Evolutionary conservation across 2,113 vertebrate genomes (phyloP), one percentile per base, ranked within the genome.

Genomic region (Thomomys bottae): DNA sequence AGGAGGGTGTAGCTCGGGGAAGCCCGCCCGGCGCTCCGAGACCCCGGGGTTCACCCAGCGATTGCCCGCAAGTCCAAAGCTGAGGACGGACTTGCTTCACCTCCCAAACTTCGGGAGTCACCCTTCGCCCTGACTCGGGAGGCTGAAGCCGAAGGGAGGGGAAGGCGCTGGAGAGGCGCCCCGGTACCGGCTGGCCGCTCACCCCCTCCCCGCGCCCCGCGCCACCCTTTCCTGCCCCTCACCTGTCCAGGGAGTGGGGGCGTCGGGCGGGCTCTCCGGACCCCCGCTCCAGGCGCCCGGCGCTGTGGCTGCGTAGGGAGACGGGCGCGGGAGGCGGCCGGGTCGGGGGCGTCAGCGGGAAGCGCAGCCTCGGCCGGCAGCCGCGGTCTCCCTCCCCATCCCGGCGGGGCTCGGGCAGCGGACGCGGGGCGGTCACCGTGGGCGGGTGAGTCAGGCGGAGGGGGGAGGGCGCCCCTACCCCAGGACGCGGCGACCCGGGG

Each of bases 1-100:
- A 96, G 96, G 92, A 95, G 86, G 95, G 95, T 93, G 96, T 87
- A 90, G 94, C 96, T 90, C 4, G 38, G 79, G 45, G 42, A 92
- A 28, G 45, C 67, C 38, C 38, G 92, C 64, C 82, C 2, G 88
- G 87, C 66, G 40, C 84, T 85, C 88, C 6, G 49, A 1, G 15
- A 54, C 32, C 84, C 42, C 91, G 5, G 9, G 36, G n/a, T 32
- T 6, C 81, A n/a, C n/a, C 32, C 28, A 0, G 38, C 71, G 64
- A 64, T 79, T 2, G 2, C 86, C 0, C 4, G 70, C 88, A 78
- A 81, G 84, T 88, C 84, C n/a, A 5, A 73, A 79, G 67, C 67
- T 12, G 72, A 72, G 0, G 68, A 84, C 23, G 36, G 76, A 82
- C 90, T 90, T 49, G 91, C 93, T 91, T 76, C 73, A 70, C 84